Base-by-base conservation (phyloP, 2,113 vertebrate species). In the Strix aluco region DNA sequence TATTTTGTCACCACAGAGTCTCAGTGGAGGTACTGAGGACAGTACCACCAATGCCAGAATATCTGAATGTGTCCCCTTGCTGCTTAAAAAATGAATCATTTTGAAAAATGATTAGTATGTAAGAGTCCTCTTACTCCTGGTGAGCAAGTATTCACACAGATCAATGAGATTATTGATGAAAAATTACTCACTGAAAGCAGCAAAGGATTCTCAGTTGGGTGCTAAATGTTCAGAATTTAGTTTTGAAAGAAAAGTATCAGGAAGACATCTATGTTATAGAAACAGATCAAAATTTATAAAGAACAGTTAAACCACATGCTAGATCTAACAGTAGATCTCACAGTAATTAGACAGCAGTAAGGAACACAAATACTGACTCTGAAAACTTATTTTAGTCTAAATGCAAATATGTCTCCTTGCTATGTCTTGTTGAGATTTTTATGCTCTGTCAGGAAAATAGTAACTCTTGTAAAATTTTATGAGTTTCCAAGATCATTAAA, bases 381-480 rank as follows among this genome's bases (percentile, higher is more conserved):
- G 77, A 95, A 93, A 91, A 71, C 71, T 94, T 69, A 80, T 32
- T 88, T 93, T 58, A 72, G 26, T 82, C n/a, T 88, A 69, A 88
- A 78, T 52, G 51, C 11, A 69, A 70, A 93, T 17, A 34, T 74
- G n/a, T 13, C 20, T 81, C 58, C 71, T 74, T 93, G 9, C 32
- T 89, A 55, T 84, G 70, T 69, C 52, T 69, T 72, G 72, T 9
- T 4, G 4, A 92, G 38, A 81, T 80, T 21, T 69, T 92, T 92
- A 79, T 89, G 57, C 70, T 91, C 59, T 88, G 72, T 89, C 79
- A 95, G 79, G 94, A 92, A 97, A 86, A 96, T 55, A 47, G 90
- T 51, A 97, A 81, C 49, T 92, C 69, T 40, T 92, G 49, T 94
- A 96, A 97, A 97, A 93, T 74, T 94, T 97, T 94, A 96, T 13